Conservation (phyloP, 2,113 vertebrate species). For the Tenrec ecaudatus region DNA sequence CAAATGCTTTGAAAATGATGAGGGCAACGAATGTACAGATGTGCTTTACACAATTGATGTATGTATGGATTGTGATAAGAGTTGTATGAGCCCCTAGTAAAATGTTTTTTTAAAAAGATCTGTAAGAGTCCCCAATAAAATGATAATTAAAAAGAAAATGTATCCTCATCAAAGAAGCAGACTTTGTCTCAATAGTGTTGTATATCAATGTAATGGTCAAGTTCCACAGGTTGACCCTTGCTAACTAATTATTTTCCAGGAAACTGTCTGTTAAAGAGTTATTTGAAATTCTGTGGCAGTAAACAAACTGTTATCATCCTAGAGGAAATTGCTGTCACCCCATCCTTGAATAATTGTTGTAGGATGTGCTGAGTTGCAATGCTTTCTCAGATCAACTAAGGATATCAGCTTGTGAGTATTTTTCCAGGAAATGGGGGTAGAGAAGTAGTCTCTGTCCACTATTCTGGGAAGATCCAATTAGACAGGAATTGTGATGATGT, state of each 20-base stretch:
- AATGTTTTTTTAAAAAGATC: too few species aligned
- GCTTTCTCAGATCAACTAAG: constrained; percentile 16
- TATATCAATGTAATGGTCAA: neutral
- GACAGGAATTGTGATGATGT: neutral
- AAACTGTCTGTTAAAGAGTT: neutral
- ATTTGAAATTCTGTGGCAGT: neutral
- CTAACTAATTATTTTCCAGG: neutral
- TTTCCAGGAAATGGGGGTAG: neutral
- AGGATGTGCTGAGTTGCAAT: neutral
- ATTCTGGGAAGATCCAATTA: neutral
- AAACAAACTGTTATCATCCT: neutral
- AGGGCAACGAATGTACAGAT: too few species aligned
- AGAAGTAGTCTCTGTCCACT: neutral
- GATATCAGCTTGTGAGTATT: neutral
- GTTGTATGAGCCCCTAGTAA: too few species aligned
- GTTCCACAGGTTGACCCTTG: neutral
- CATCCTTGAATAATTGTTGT: neutral
- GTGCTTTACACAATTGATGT: too few species aligned
- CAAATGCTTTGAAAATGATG: too few species aligned
- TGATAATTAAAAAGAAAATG: too few species aligned
- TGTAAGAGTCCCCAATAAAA: too few species aligned
- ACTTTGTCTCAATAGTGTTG: neutral
- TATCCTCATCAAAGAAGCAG: too few species aligned
- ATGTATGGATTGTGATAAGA: too few species aligned
- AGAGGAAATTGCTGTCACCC: neutral